Conservation (phyloP, 2,888 invertebrate genomes). For the Anoplius nigerrimus region DNA sequence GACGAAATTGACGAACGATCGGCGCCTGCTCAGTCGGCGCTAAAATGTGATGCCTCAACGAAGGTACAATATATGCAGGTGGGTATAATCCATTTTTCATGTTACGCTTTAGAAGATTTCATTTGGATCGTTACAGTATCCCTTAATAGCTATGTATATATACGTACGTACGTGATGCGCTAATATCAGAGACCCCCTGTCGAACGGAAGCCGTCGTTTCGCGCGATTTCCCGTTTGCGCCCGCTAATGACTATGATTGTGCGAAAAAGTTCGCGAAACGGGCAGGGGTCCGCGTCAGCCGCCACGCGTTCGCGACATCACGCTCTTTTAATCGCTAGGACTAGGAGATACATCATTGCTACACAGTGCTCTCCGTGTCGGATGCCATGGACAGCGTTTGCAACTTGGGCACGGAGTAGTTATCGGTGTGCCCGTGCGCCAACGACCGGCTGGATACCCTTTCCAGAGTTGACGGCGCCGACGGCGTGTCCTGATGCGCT, state of each 20-base stretch:
- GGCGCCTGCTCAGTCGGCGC: slow-evolving; percentile 18
- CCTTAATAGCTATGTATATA: slow-evolving; percentile 36
- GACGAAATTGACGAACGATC: slow-evolving; percentile 1
- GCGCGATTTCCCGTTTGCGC: not conserved
- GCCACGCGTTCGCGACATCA: slow-evolving; percentile 33
- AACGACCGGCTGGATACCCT: slow-evolving; percentile 62
- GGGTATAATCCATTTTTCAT: slow-evolving; percentile 39
- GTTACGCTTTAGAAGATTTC: slow-evolving; percentile 44
- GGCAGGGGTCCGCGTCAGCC: too few relatives aligned
- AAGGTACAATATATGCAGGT: slow-evolving; percentile 55
- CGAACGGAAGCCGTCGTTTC: not conserved
- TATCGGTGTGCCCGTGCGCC: slow-evolving; percentile 66
- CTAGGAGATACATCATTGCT: slow-evolving; percentile 65
- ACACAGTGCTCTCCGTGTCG: slow-evolving; percentile 71
- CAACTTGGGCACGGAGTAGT: slow-evolving; percentile 74
- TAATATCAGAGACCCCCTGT: slow-evolving; percentile 29
- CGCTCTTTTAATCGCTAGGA: slow-evolving; percentile 60
- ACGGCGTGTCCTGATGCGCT: slow-evolving; percentile 70
- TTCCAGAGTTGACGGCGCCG: slow-evolving; percentile 72
- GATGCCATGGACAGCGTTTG: slow-evolving; percentile 72
- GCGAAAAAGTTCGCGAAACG: too few relatives aligned
- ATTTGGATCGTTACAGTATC: slow-evolving; percentile 47
- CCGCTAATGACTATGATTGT: too few relatives aligned
- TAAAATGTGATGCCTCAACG: slow-evolving; percentile 29
- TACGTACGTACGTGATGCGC: slow-evolving; percentile 34